Evolutionary conservation across 2,888 invertebrate genomes (phyloP).

Genomic region (Anodontia alba): DNA sequence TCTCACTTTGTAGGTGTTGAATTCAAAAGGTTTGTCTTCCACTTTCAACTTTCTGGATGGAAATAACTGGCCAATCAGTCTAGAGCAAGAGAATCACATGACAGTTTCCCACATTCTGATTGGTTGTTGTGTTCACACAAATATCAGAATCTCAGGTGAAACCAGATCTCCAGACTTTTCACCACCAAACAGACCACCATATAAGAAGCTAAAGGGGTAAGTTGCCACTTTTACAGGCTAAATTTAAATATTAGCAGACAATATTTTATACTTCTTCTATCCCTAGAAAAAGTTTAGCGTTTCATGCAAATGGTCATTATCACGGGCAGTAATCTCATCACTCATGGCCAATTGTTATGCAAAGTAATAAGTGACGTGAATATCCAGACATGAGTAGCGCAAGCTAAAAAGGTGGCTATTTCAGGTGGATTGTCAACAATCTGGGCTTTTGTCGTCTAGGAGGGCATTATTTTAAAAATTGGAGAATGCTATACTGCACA

Average conservation of each 20-base stretch:
- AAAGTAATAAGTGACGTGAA: no score
- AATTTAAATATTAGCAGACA: no score
- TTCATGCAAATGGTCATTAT: no score
- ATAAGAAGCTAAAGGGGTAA: slow-evolving; percentile 64
- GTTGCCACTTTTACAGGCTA: background rate
- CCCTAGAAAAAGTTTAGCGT: background rate
- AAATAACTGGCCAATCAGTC: slow-evolving; percentile 81
- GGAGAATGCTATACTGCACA: no score
- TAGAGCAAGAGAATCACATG: slow-evolving; percentile 74
- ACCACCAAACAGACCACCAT: slow-evolving; percentile 49
- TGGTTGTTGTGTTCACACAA: slow-evolving; percentile 61
- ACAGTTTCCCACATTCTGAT: slow-evolving; percentile 76
- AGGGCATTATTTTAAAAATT: no score
- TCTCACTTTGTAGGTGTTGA: slow-evolving; percentile 43
- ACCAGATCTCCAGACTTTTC: slow-evolving; percentile 25
- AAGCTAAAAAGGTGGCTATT: no score
- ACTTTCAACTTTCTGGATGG: slow-evolving; percentile 73
- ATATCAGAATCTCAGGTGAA: slow-evolving; percentile 28
- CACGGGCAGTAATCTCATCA: no score
- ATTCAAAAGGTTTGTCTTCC: slow-evolving; percentile 7
- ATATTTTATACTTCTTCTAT: background rate
- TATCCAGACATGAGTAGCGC: no score
- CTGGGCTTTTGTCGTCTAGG: no score
- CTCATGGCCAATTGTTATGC: no score
- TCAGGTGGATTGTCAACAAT: no score